A percentile compares a stretch with the other conserved stretches of the same genome.
These are phyloP conservation scores for Cisticola juncidis DNA, from an alignment of 2,113 vertebrate species.

Conservation along the genomic window DNA sequence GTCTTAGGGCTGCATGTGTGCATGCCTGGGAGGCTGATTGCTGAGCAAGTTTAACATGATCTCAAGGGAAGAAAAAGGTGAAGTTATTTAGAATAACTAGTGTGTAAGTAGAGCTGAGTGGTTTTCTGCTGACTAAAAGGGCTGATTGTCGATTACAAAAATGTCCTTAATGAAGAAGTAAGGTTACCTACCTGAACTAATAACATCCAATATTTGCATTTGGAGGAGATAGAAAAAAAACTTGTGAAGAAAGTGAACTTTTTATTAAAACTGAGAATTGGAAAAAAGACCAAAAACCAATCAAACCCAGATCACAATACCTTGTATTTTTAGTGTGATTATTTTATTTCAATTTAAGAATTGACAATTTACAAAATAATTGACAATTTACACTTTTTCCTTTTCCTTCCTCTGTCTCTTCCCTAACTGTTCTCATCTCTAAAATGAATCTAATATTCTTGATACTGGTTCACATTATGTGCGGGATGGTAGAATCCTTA, in stretches of 20 bases:
- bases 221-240: not conserved
- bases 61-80: not conserved
- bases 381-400: no score
- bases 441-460: not conserved
- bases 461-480: not conserved
- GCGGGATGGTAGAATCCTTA: not conserved
- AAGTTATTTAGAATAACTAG: not conserved
- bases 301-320: not conserved
- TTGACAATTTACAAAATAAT: not conserved
- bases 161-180: not conserved
- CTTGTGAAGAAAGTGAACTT: not conserved
- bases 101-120: not conserved
- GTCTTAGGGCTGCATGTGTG: not conserved
- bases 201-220: not conserved
- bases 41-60: not conserved
- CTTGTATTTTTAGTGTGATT: not conserved
- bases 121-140: not conserved
- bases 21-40: not conserved
- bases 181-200: not conserved
- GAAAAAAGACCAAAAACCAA: not conserved
- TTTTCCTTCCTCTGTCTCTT: not conserved
- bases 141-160: not conserved
- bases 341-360: not conserved
- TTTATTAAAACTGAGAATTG: not conserved
- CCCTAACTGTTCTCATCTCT: not conserved